Base-by-base conservation (phyloP, 2,113 vertebrate species). In the Amazona guildingii region DNA sequence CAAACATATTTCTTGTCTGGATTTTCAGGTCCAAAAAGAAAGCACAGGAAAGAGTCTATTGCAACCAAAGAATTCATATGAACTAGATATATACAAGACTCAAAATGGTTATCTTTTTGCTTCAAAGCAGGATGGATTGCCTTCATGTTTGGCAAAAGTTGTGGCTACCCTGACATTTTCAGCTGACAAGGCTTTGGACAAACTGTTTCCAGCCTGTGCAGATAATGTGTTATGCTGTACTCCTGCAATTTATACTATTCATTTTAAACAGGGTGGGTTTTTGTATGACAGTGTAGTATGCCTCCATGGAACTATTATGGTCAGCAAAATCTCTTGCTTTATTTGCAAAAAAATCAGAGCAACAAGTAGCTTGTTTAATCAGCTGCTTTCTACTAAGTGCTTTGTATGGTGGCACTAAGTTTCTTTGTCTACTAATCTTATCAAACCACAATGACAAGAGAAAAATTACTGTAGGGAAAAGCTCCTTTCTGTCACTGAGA, bases 351-450 rank as follows among this genome's bases (percentile, higher is more conserved):
- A 93, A 94, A 91, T 43, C 64, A 91, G 51, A 91, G 39, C 52
- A 87, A 73, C 31, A 49, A 88, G 84, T 49, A 79, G 31, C 37
- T 84, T 76, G 31, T 82, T 92, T 86, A 81, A 86, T 84, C 49
- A 78, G 52, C 23, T 69, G 31, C 24, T 72, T 93, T 86, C 44
- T 73, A 66, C 37, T 84, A 93, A 92, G 77, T 33, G 44, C 23
- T 91, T 91, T 89, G 37, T 46, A 64, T 39, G 44, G 74, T 59
- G 49, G 66, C 70, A 87, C 62, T 21, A 86, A 84, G 41, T 89
- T 94, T 88, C 76, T 92, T 79, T 72, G 62, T 46, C 81, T 82
- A 62, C 25, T 66, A 78, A 94, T 84, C 74, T 85, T 87, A 96
- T 66, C 73, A 72, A 92, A 95, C 85, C 57, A 89, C 49, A 82